phyloP scores from a whole-genome alignment of 2,888 invertebrate genomes.

The Syritta pipiens region DNA sequence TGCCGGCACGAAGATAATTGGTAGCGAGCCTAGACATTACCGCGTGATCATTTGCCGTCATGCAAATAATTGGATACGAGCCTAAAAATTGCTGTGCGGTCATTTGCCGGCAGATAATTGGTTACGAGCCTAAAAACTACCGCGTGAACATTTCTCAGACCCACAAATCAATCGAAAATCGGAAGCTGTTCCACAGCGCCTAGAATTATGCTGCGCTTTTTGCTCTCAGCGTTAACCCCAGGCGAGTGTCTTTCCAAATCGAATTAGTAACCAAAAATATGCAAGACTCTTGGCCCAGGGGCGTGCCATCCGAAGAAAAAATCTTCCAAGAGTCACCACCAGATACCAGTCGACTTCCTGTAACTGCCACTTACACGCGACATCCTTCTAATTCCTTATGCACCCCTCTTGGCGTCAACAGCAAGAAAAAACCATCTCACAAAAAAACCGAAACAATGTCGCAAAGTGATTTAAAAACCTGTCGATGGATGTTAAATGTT shows the following conservation, averaged over 20 bases:
- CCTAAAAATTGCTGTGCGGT: no score
- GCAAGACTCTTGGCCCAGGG: slow-evolving; percentile 3
- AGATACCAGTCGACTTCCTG: slow-evolving; percentile 25
- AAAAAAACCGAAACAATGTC: slow-evolving; percentile 45
- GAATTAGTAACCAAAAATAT: slow-evolving; percentile 16
- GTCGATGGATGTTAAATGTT: slow-evolving; percentile 69
- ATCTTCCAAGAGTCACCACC: slow-evolving; percentile 21
- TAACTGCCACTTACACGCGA: slow-evolving; percentile 60
- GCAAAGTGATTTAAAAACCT: slow-evolving; percentile 64
- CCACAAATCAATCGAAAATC: no score
- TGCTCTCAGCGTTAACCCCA: not conserved
- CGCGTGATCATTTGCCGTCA: no score
- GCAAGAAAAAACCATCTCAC: slow-evolving; percentile 1
- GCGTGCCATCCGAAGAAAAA: not conserved
- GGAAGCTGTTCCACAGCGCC: no score
- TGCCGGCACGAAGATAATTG: no score
- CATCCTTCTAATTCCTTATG: slow-evolving; percentile 65
- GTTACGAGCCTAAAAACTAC: no score
- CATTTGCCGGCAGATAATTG: no score
- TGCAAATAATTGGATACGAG: no score
- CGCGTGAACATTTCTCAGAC: no score
- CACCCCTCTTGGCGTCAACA: slow-evolving; percentile 42
- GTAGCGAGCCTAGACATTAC: no score
- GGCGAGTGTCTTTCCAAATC: not conserved
- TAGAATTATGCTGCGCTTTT: slow-evolving; percentile 14